Evolutionary conservation across 1,140 invertebrate species (phyloP), one percentile per base, ranked within the genome.

Genomic region (Subanguina moxae): DNA sequence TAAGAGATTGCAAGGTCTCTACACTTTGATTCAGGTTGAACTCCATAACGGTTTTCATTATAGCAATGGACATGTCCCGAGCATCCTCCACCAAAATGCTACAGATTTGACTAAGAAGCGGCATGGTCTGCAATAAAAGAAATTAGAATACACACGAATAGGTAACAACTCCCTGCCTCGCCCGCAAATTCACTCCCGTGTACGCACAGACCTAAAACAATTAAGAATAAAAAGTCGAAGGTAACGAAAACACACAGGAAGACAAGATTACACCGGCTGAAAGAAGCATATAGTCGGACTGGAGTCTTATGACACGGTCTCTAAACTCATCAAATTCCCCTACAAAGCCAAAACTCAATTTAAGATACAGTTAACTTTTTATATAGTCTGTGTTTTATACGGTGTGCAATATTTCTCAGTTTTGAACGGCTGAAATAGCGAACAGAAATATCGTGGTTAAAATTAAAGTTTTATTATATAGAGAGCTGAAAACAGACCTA

Each of bases 11-110:
- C 52, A 23, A 25, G 3, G 21, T 57, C 11, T 30, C 21, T 23
- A 11, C 52, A 25, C 21, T 57, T 57, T 57, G 52, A 57, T 57
- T 57, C 32, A 5, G 32, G 57, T n/a, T 81, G 78, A 28, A 66
- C n/a, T 69, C 32, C 32, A 45, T 28, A 9, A 70, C 30, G 25
- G 68, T 68, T 28, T 66, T 56, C n/a, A 69, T 56, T n/a, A 70
- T 70, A n/a, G 65, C 68, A 19, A 58, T 42, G 28, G 57, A 70
- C 19, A 58, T 28, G 42, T 66, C 42, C 13, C 42, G 25, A 1
- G 68, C 68, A 17, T 70, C 32, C 5, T 65, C 52, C 30, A 21
- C 7, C 25, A 65, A 65, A 25, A 70, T 70, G 21, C 56, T 45
- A 15, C 63, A 59, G 1, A 52, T 58, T 62, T 48, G 27, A 25